These are phyloP conservation scores for Sceloporus tristichus DNA, from an alignment of 2,113 vertebrate species.

Conservation along the genomic window DNA sequence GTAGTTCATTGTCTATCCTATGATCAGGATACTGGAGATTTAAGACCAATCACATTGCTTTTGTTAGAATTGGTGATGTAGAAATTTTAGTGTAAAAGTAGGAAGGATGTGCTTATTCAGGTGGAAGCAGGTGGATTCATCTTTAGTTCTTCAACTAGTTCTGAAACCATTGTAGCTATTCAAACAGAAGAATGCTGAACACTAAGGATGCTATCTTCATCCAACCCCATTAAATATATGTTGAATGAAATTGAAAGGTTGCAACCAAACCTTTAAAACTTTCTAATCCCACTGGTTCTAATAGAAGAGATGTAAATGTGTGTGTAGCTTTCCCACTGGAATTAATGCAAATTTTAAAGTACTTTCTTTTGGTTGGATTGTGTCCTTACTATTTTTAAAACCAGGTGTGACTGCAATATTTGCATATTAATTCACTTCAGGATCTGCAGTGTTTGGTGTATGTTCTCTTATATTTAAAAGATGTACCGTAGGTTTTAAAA, in stretches of 20 bases:
- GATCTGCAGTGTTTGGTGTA: not conserved
- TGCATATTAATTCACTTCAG: not conserved
- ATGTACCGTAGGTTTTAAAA: not conserved
- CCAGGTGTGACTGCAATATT: not conserved
- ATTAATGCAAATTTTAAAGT: not conserved
- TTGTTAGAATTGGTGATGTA: too few species aligned
- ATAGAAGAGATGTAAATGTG: not conserved
- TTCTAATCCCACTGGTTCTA: not conserved
- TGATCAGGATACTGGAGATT: too few species aligned
- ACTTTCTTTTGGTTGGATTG: not conserved
- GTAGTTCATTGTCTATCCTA: too few species aligned
- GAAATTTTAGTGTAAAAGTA: too few species aligned
- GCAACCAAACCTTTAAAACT: not conserved
- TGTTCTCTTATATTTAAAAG: slow-evolving; percentile 9
- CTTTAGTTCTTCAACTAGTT: not conserved
- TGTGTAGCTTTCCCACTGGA: not conserved
- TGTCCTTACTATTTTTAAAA: not conserved
- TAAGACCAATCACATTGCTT: too few species aligned
- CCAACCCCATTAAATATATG: not conserved
- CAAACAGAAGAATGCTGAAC: not conserved
- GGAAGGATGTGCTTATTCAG: too few species aligned
- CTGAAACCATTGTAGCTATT: not conserved
- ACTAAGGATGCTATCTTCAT: not conserved
- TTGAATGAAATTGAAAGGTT: not conserved
- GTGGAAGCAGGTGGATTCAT: too few species aligned